A percentile compares a stretch with the other conserved stretches of the same genome.
Evolutionary conservation across 2,113 vertebrate species (phyloP).

Genomic region (Daboia siamensis): DNA sequence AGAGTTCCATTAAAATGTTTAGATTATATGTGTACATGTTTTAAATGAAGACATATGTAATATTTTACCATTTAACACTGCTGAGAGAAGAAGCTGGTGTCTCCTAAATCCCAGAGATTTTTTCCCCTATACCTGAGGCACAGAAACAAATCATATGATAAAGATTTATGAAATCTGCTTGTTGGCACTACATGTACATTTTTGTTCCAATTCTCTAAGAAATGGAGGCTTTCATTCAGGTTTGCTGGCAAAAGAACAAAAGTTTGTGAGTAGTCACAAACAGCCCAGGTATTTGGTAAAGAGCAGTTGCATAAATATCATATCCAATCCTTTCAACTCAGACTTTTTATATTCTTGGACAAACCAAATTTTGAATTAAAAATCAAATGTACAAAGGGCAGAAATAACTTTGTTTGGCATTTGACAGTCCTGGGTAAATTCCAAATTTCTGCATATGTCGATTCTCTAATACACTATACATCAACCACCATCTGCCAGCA

Average conservation of each 20-base stretch:
- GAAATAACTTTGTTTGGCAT: constrained; percentile 8
- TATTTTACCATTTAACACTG: neutral
- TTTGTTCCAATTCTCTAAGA: neutral
- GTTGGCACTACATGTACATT: neutral
- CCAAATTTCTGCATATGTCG: constrained; percentile 26
- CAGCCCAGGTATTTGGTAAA: neutral
- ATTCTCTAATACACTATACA: constrained; percentile 14
- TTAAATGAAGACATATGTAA: neutral
- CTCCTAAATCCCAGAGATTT: neutral
- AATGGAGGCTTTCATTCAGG: too few relatives aligned
- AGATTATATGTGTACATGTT: neutral
- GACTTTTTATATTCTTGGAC: neutral
- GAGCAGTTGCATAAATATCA: neutral
- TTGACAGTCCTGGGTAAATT: constrained; percentile 22
- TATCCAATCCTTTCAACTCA: neutral
- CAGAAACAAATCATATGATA: neutral
- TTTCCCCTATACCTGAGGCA: neutral
- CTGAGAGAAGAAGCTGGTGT: neutral
- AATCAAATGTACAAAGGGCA: neutral
- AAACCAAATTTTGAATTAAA: neutral
- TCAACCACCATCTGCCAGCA: constrained; percentile 54
- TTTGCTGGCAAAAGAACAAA: neutral
- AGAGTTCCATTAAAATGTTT: neutral
- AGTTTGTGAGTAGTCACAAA: neutral
- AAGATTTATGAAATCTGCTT: neutral